Evolutionary conservation across 2,888 invertebrate genomes (phyloP).

Genomic region (Agelastica alni): DNA sequence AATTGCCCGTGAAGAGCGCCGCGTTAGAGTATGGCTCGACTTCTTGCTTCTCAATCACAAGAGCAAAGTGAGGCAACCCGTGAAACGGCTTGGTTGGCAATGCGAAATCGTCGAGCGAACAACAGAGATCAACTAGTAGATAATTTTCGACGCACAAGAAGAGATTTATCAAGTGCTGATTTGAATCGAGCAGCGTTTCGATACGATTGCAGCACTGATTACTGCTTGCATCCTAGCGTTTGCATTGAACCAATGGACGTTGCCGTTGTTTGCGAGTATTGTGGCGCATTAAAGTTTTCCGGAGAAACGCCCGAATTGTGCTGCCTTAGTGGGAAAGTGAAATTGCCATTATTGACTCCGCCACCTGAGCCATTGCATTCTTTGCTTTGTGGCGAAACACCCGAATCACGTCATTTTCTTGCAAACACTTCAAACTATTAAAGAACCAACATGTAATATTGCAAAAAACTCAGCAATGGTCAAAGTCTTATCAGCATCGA

Average conservation of each 20-base stretch:
- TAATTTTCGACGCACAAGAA: constrained; percentile 11
- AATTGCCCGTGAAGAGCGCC: not conserved
- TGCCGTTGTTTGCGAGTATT: not conserved
- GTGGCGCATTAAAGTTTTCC: not conserved
- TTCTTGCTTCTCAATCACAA: no score
- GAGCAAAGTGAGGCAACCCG: not conserved
- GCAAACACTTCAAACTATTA: constrained; percentile 31
- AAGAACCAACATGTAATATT: constrained; percentile 46
- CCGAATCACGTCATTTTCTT: not conserved
- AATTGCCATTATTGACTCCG: no score
- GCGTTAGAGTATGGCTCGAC: not conserved
- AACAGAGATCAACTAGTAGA: constrained; percentile 15
- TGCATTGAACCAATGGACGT: no score
- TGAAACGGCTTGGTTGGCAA: no score
- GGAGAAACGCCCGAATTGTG: no score
- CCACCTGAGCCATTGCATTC: no score
- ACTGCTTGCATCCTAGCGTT: no score
- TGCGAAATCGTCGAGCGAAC: not conserved
- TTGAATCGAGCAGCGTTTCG: not conserved
- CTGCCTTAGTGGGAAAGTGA: not conserved
- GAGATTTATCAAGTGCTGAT: constrained; percentile 6
- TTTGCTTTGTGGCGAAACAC: not conserved
- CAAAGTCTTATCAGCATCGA: not conserved
- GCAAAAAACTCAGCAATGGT: constrained; percentile 17
- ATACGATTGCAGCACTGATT: constrained; percentile 4